phyloP scores from a whole-genome alignment of 2,797 vertebrate genomes.

The Characodon lateralis region DNA sequence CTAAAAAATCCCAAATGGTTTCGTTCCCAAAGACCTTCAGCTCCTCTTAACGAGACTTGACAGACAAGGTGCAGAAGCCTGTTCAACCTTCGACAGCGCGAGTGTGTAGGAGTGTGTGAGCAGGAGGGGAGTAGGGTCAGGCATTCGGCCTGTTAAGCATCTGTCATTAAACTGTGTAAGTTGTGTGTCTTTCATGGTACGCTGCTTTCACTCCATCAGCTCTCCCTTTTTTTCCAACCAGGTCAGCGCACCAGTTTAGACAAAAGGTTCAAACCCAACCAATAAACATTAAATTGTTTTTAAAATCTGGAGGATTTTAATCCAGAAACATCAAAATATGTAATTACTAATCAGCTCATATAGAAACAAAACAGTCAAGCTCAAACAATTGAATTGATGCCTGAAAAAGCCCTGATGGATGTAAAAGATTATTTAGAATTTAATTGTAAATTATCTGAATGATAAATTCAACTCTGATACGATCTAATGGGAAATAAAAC shows the following conservation, averaged over 20 bases:
- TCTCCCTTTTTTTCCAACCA: slow-evolving; percentile 14
- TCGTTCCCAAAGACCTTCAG: slow-evolving; percentile 45
- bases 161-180: slow-evolving; percentile 68
- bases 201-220: slow-evolving; percentile 48
- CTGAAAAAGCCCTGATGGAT: too few relatives aligned
- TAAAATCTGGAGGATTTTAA: background rate
- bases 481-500: background rate
- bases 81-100: slow-evolving; percentile 24
- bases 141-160: slow-evolving; percentile 71
- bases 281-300: background rate
- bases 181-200: slow-evolving; percentile 64
- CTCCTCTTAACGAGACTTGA: slow-evolving; percentile 44
- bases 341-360: background rate
- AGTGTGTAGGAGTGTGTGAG: slow-evolving; percentile 24
- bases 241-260: slow-evolving; percentile 16
- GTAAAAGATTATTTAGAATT: too few relatives aligned
- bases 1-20: slow-evolving; percentile 25
- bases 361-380: background rate
- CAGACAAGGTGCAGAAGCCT: slow-evolving; percentile 55
- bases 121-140: slow-evolving; percentile 39
- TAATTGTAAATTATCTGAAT: background rate
- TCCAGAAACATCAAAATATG: background rate
- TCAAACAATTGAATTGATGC: background rate
- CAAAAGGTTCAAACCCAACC: background rate
- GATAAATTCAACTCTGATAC: background rate